Evolutionary conservation across 2,888 invertebrate species (phyloP), one percentile per base, ranked within the genome.

Genomic region (Catonia carolina): DNA sequence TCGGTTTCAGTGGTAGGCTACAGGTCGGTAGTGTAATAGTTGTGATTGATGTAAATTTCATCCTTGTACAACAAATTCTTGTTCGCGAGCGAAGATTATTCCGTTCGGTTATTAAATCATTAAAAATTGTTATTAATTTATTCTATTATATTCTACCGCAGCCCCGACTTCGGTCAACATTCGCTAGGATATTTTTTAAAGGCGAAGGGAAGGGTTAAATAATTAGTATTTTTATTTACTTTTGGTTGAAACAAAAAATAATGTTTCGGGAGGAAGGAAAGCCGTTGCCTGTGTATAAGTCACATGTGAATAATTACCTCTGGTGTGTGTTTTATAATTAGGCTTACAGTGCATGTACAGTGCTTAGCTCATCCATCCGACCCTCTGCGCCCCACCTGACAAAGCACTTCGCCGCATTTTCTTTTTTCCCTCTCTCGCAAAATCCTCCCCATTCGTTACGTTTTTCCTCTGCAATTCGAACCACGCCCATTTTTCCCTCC

Each of bases 221-320:
- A 62, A 62, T 62, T 62, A 62, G 62, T 60, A 59, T 60, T 62
- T 60, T 60, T 61, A 62, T 61, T 56, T 60, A 59, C 61, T 60
- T 62, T 59, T 61, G 58, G 61, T 58, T 50, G 54, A 60, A 41
- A 50, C 51, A 47, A 52, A 45, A 51, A 51, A 51, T 51, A 61
- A 61, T 60, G 61, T 60, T 61, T 59, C 52, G 59, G 55, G 58
- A 61, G 61, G 61, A 60, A 63, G 60, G 60, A 61, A 63, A 61
- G 58, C 49, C 8, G 22, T 22, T 4, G 58, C 54, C 54, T 53
- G 58, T 60, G 63, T 63, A 60, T 63, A 63, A 63, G 63, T 63
- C 63, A 63, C 58, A 60, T 63, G 61, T 63, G 63, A 63, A 59
- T 63, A 63, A 63, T 63, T 59, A 60, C 53, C 42, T 48, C 49